Percentiles rank a stretch among this genome's conserved stretches.
Conservation (phyloP, 2,797 vertebrate species). For the Aulostomus chinensis region DNA sequence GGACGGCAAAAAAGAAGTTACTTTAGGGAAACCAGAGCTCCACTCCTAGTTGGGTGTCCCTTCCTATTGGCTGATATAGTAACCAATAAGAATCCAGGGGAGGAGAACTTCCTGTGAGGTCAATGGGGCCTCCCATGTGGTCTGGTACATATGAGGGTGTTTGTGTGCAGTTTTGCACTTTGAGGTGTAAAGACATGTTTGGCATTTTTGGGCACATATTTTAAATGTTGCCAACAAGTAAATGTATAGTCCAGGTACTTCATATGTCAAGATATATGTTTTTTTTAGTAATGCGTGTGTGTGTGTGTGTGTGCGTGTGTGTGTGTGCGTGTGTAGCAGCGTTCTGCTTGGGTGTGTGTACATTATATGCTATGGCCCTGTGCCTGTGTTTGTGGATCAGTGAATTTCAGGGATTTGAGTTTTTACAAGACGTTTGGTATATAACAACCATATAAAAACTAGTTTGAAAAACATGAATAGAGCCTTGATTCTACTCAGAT, state of each 20-base stretch:
- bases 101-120: slow-evolving; percentile 65
- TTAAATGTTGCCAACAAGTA: no score
- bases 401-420: slow-evolving; percentile 10
- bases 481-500: no score
- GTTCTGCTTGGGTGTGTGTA: no score
- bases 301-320: no score
- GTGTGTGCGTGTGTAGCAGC: no score
- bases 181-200: slow-evolving; percentile 7
- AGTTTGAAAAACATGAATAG: no score
- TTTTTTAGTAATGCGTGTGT: no score
- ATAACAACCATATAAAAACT: no score
- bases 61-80: slow-evolving; percentile 47
- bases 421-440: no score
- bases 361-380: no score
- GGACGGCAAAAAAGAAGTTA: slow-evolving; percentile 41
- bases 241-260: no score
- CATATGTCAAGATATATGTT: no score
- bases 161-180: slow-evolving; percentile 8
- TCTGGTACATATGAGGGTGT: slow-evolving; percentile 18
- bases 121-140: slow-evolving; percentile 38
- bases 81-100: slow-evolving; percentile 63
- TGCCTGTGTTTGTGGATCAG: background rate
- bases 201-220: slow-evolving; percentile 1
- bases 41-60: slow-evolving; percentile 42
- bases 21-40: slow-evolving; percentile 37